phyloP scores from a whole-genome alignment of 2,113 vertebrate species.

The Blennius ocellaris region DNA sequence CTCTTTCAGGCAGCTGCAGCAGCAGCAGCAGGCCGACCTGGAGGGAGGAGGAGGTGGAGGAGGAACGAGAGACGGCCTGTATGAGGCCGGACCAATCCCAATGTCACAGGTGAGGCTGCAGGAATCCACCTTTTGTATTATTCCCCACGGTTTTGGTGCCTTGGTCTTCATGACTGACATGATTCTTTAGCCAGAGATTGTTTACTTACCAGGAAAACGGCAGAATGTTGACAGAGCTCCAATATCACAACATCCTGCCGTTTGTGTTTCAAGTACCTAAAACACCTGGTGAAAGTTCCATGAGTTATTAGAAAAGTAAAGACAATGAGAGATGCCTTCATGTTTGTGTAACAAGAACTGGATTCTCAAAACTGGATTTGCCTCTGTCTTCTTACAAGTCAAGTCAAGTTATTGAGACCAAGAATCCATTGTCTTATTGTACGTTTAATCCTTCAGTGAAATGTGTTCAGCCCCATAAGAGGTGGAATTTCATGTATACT shows the following conservation, averaged over 20 bases:
- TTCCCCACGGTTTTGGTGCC: neutral
- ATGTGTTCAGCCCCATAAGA: no score
- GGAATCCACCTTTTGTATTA: neutral
- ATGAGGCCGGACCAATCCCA: constrained; percentile 76
- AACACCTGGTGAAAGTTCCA: no score
- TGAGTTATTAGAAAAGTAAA: no score
- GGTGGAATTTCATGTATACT: no score
- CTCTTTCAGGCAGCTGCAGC: constrained; percentile 83
- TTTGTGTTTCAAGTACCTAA: no score
- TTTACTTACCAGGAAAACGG: constrained; percentile 18
- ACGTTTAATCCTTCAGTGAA: no score
- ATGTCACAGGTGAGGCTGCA: constrained; percentile 75
- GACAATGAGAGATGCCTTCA: no score
- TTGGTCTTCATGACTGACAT: neutral
- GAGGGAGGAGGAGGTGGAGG: constrained; percentile 83
- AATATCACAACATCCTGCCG: constrained; percentile 4
- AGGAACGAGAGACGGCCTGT: constrained; percentile 86
- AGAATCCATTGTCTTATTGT: no score
- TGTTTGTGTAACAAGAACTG: no score
- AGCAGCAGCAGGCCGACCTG: constrained; percentile 89
- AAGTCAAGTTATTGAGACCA: no score
- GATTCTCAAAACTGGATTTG: no score
- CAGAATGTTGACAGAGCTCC: neutral
- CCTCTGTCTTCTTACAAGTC: no score
- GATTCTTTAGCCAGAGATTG: constrained; percentile 32